phyloP scores from a whole-genome alignment of 2,888 invertebrate genomes.

The Dinocampus coccinellae region DNA sequence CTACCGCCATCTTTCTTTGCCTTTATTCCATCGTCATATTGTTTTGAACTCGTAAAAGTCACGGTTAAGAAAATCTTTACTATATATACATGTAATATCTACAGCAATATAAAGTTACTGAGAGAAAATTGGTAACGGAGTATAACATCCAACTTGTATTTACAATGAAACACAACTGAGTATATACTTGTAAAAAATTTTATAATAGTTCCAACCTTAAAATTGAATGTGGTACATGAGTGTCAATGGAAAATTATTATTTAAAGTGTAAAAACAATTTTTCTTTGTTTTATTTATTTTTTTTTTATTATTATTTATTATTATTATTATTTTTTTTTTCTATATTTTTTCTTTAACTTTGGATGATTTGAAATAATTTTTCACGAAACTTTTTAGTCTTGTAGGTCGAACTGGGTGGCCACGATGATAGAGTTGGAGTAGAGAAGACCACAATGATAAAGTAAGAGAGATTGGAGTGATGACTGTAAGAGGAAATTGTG shows the following conservation, averaged over 20 bases:
- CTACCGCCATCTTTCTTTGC: not conserved
- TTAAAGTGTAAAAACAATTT: not conserved
- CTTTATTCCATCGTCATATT: not conserved
- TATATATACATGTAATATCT: not conserved
- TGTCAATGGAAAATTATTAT: not conserved
- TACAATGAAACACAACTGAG: not conserved
- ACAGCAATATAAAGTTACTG: not conserved
- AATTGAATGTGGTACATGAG: not conserved
- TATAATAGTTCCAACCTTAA: not conserved
- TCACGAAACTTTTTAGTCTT: not conserved
- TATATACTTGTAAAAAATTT: not conserved
- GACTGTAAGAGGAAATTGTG: slow-evolving; percentile 13
- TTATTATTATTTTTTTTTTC: too few relatives aligned
- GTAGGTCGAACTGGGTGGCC: not conserved
- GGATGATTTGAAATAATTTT: not conserved
- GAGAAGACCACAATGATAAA: not conserved
- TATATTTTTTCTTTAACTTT: too few relatives aligned
- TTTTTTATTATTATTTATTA: too few relatives aligned
- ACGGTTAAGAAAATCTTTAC: slow-evolving; percentile 1
- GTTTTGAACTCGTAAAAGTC: not conserved
- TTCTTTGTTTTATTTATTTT: too few relatives aligned
- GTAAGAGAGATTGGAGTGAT: not conserved
- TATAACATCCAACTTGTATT: too few relatives aligned
- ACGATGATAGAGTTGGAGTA: not conserved
- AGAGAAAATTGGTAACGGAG: too few relatives aligned